phyloP scores from a whole-genome alignment of 1,140 invertebrate species.

The Galleria mellonella region DNA sequence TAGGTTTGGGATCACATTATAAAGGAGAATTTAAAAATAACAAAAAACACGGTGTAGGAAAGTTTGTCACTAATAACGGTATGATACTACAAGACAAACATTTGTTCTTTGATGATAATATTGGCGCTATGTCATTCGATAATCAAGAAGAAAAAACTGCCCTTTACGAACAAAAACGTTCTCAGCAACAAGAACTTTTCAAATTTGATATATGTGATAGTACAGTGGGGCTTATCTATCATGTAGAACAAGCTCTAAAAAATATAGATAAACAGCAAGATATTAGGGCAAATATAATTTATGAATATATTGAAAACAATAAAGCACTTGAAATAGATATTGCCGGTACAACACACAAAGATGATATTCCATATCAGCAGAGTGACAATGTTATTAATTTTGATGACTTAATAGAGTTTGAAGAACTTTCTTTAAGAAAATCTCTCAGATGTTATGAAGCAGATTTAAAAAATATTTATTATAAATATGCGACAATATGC shows the following conservation, averaged over 20 bases:
- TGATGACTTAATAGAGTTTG: conserved; percentile 49
- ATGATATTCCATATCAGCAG: conserved; percentile 8
- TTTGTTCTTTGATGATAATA: conserved; percentile 71
- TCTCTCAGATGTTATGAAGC: conserved; percentile 60
- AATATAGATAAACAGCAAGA: conserved; percentile 45
- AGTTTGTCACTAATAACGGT: conserved; percentile 74
- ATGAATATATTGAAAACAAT: conserved; percentile 49
- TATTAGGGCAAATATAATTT: conserved; percentile 31
- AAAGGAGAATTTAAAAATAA: conserved; percentile 74
- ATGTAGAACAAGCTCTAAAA: conserved; percentile 45
- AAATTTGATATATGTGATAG: conserved; percentile 50
- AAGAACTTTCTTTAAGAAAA: conserved; percentile 54
- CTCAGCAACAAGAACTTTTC: conserved; percentile 25
- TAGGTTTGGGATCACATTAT: conserved; percentile 70
- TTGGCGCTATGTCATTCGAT: conserved; percentile 22
- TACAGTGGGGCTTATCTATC: conserved; percentile 41
- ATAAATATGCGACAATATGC: conserved; percentile 67
- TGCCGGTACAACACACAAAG: not conserved
- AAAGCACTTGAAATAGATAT: conserved; percentile 13
- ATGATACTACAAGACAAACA: conserved; percentile 62
- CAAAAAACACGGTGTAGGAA: conserved; percentile 74
- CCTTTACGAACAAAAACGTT: conserved; percentile 14
- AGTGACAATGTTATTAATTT: conserved; percentile 14
- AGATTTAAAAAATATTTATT: conserved; percentile 67
- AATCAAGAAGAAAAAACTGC: not conserved